Evolutionary conservation across 2,113 vertebrate genomes (phyloP).

Genomic region (Thymallus thymallus): DNA sequence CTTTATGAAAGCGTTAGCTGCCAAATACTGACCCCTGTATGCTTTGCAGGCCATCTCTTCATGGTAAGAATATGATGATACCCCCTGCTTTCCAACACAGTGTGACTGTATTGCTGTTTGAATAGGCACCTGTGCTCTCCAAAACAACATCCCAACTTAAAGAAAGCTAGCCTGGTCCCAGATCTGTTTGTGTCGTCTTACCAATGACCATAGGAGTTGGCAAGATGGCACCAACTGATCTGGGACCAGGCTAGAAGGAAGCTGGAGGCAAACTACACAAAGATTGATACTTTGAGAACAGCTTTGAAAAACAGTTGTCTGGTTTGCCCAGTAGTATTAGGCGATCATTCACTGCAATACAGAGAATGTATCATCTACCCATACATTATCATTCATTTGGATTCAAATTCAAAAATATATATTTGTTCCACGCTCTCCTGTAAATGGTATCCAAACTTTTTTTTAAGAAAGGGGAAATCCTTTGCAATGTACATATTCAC

Average conservation of each 20-base stretch:
- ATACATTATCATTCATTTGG: background rate
- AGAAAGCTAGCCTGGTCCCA: no score
- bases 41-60: background rate
- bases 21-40: conserved; percentile 1
- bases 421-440: conserved; percentile 21
- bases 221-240: no score
- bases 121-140: background rate
- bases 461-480: conserved; percentile 6
- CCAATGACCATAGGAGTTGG: no score
- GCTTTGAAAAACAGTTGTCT: background rate
- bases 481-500: conserved; percentile 58
- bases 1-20: background rate
- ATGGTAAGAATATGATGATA: background rate
- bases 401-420: conserved; percentile 53
- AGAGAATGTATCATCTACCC: background rate
- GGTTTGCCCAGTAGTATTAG: background rate
- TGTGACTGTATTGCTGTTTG: background rate
- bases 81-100: background rate
- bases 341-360: background rate
- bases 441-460: conserved; percentile 49
- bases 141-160: no score
- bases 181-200: no score
- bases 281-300: background rate
- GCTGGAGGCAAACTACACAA: background rate
- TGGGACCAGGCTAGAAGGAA: no score